Evolutionary conservation across 1,140 invertebrate genomes (phyloP).

Genomic region (Temnothorax longispinosus): DNA sequence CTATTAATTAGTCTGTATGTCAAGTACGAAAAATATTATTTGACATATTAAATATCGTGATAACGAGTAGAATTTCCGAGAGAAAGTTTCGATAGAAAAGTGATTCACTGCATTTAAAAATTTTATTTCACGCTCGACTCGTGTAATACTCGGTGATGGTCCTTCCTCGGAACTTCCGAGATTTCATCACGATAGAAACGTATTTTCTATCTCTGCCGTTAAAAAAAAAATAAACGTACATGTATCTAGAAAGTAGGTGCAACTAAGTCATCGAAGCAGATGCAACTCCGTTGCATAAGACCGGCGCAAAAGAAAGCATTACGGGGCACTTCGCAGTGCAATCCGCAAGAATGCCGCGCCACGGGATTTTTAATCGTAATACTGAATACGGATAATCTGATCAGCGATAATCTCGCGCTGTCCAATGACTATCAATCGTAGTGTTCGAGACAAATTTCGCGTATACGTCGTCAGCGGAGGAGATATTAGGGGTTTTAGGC

Average conservation of each 20-base stretch:
- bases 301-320: conserved; percentile 57
- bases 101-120: background rate
- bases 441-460: background rate
- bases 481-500: background rate
- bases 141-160: background rate
- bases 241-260: conserved; percentile 58
- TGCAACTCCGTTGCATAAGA: conserved; percentile 62
- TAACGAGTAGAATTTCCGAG: background rate
- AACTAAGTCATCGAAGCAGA: conserved; percentile 50
- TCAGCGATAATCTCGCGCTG: background rate
- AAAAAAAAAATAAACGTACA: conserved; percentile 15
- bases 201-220: background rate
- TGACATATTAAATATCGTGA: background rate
- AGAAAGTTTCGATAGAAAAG: conserved; percentile 5
- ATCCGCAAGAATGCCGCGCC: conserved; percentile 28
- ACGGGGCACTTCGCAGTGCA: conserved; percentile 27
- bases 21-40: background rate
- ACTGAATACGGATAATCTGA: background rate
- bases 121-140: background rate
- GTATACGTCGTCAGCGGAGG: too few relatives aligned
- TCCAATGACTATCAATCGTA: background rate
- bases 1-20: background rate
- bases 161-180: background rate
- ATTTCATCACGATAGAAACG: conserved; percentile 12
- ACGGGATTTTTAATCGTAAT: background rate